These are phyloP conservation scores for Blastobasis adustella DNA, from an alignment of 2,888 invertebrate species.

Conservation along the genomic window DNA sequence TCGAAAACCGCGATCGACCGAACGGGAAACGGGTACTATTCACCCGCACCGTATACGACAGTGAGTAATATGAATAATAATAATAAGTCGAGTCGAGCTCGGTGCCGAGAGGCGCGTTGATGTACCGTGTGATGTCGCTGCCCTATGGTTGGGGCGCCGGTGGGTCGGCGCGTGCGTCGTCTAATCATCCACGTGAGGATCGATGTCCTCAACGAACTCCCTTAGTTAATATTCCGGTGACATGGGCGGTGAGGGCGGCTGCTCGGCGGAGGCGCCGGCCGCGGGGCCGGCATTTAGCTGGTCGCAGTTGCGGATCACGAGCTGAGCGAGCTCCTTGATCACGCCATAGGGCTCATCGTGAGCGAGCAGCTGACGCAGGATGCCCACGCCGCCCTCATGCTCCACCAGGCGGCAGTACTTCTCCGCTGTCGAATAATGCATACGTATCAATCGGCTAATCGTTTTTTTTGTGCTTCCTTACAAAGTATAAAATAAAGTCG, in stretches of 20 bases:
- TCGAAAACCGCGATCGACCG: too few relatives aligned
- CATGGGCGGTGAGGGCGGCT: conserved; percentile 14
- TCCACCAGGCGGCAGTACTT: conserved; percentile 94
- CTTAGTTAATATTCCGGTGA: conserved; percentile 45
- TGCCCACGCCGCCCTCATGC: conserved; percentile 86
- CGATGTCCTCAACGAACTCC: conserved; percentile 46
- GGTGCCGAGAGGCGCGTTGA: background rate
- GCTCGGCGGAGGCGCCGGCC: conserved; percentile 15
- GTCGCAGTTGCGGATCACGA: conserved; percentile 80
- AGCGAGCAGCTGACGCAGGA: conserved; percentile 79
- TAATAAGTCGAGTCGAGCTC: too few relatives aligned
- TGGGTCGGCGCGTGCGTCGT: background rate
- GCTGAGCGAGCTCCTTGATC: conserved; percentile 80
- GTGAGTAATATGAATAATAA: too few relatives aligned
- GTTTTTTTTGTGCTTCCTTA: too few relatives aligned
- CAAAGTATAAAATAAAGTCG: too few relatives aligned
- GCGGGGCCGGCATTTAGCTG: conserved; percentile 16
- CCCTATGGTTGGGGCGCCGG: too few relatives aligned
- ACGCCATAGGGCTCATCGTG: conserved; percentile 77
- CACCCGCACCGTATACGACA: too few relatives aligned
- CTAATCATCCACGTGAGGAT: conserved; percentile 39
- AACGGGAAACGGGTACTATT: too few relatives aligned
- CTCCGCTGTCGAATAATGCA: conserved; percentile 77
- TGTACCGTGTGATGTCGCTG: too few relatives aligned
- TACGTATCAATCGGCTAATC: background rate